Evolutionary conservation across 2,888 invertebrate genomes (phyloP), one percentile per base, ranked within the genome.

Genomic region (Mimumesa dahlbomi): DNA sequence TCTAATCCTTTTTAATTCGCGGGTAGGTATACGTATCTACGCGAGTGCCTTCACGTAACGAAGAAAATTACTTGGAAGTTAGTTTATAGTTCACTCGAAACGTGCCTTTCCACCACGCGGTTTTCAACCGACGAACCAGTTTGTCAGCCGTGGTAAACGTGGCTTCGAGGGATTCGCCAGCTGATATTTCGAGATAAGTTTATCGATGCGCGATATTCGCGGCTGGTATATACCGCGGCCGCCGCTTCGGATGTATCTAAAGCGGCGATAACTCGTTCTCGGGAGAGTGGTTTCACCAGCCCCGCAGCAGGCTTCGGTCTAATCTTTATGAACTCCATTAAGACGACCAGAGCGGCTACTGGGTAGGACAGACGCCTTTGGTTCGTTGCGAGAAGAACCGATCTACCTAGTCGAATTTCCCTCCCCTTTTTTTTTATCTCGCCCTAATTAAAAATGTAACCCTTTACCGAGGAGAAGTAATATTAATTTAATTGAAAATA

Each of bases 291-390:
- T 75, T 78, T 76, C 77, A 66, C 76, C 72, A 49, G 76, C 62
- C 79, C 73, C 54, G 62, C 77, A 68, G 72, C 79, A 63, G 73
- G 69, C 80, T 65, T 64, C 69, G 76, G 71, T 81, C 81, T 83
- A 83, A 83, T 84, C 81, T 85, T 83, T 84, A 85, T 82, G 83
- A 84, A 82, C 79, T 83, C 83, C 82, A 85, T 85, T 85, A 84
- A 82, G 76, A 74, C 82, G 81, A 78, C 78, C 73, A 77, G 74
- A 57, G 50, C 48, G 54, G 81, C 79, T 79, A 79, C 79, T 49
- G 79, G 77, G 63, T 62, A 72, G 65, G 45, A 43, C 54, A 49
- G 48, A 18, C 38, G 38, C 46, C 19, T n/a, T 36, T 21, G 34
- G 40, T 40, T 9, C 40, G 18, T 40, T 11, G 40, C 16, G 18